Conservation (phyloP, 2,113 vertebrate genomes). For the Candoia aspera region DNA sequence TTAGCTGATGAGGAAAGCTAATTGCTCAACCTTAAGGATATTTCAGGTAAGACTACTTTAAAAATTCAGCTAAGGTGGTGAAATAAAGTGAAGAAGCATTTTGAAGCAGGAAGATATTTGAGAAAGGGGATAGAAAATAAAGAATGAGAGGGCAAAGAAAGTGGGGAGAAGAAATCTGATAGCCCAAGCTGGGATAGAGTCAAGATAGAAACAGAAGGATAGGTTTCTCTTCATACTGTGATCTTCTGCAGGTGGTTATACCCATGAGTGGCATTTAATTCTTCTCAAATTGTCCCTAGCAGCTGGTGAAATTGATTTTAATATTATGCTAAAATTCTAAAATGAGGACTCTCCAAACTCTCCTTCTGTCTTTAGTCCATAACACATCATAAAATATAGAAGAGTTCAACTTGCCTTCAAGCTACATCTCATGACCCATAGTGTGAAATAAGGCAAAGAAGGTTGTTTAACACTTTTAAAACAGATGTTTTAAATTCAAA, state of each 20-base stretch:
- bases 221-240: neutral
- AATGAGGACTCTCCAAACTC: conserved; percentile 5
- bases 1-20: neutral
- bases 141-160: neutral
- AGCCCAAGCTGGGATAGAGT: neutral
- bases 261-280: rapidly evolving
- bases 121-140: neutral
- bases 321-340: conserved; percentile 18
- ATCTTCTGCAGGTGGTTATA: neutral
- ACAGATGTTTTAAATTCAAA: conserved; percentile 46
- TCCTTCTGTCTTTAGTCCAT: conserved; percentile 17
- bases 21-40: no score
- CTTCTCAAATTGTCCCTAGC: neutral
- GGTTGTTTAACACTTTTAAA: conserved; percentile 34
- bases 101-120: neutral
- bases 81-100: conserved; percentile 4
- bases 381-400: conserved; percentile 11
- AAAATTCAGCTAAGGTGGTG: neutral
- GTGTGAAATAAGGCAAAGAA: conserved; percentile 37
- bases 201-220: neutral
- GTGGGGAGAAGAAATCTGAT: neutral
- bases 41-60: neutral
- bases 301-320: neutral
- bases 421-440: neutral
- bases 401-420: conserved; percentile 22